Evolutionary conservation across 2,113 vertebrate species (phyloP), one percentile per base, ranked within the genome.

Genomic region (Coreoperca whiteheadi): DNA sequence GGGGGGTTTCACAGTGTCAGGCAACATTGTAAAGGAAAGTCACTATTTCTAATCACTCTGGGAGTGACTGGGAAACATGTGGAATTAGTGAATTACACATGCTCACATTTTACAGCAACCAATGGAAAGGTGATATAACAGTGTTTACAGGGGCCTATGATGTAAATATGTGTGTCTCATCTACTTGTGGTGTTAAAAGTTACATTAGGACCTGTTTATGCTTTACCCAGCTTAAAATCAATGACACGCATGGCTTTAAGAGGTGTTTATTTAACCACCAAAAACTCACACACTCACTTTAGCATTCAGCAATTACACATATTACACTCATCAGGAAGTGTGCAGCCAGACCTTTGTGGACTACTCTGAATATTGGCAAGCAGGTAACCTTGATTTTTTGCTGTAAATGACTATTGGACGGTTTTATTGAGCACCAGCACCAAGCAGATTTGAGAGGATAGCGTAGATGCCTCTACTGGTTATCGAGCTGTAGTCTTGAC

Each of bases 261-360:
- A 86, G 76, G 64, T n/a, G 54, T 93, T 93, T 93, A 93, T 93
- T 93, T 65, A 20, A 63, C 59, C 87, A 88, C 53, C 88, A 87
- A 80, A 87, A 86, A 81, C 68, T 85, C 77, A 80, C 81, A 88
- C 85, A 85, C 60, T 74, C 83, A 82, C 28, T 12, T 61, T 77
- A 72, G 21, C 68, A 63, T 67, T 78, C 66, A 82, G 67, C 69
- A 78, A 9, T 71, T 72, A 64, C 15, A 67, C 68, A 81, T 50
- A 60, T 63, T 39, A 86, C 79, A 87, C 32, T 90, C 83, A 81
- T 43, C 28, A 68, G 64, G 18, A 71, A 69, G 50, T 81, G 74
- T 85, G 67, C 71, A 57, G 32, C 51, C 69, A 85, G 64, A 81
- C 41, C 6, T 23, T 68, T 60, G 76, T 70, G 79, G 76, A 78